Percentiles rank a stretch among this genome's conserved stretches.
phyloP scores from a whole-genome alignment of 2,888 invertebrate species.

The Chironomus riparius region DNA sequence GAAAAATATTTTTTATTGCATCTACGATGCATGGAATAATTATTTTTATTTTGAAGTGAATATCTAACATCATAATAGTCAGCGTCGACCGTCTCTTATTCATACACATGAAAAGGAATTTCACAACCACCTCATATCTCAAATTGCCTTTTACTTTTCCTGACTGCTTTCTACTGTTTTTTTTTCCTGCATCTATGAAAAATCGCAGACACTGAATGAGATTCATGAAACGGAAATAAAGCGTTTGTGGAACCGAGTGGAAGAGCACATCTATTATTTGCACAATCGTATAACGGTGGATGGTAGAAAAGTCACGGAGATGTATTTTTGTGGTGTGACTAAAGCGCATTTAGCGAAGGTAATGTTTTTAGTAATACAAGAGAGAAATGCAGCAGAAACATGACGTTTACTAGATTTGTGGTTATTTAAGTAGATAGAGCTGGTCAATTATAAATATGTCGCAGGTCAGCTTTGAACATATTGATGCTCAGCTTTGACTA shows the following conservation, averaged over 20 bases:
- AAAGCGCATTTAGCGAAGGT: not conserved
- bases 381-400: too few species aligned
- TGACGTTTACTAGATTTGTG: too few species aligned
- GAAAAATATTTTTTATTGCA: not conserved
- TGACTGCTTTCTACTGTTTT: not conserved
- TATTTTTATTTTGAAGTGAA: not conserved
- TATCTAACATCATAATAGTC: not conserved
- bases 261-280: slow-evolving; percentile 16
- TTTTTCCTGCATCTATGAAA: not conserved
- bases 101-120: not conserved
- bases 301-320: not conserved
- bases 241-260: not conserved
- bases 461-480: too few species aligned
- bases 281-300: not conserved
- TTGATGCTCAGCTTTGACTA: too few species aligned
- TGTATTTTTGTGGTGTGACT: not conserved
- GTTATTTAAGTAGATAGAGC: too few species aligned
- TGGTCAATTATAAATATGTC: too few species aligned
- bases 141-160: not conserved
- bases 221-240: slow-evolving; percentile 20
- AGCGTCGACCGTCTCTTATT: not conserved
- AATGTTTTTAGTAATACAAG: too few species aligned
- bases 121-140: not conserved
- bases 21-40: slow-evolving; percentile 18
- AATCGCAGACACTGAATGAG: not conserved